Percentiles rank a stretch among this genome's conserved stretches.
Evolutionary conservation across 2,113 vertebrate genomes (phyloP).

Genomic region (Phycodurus eques): DNA sequence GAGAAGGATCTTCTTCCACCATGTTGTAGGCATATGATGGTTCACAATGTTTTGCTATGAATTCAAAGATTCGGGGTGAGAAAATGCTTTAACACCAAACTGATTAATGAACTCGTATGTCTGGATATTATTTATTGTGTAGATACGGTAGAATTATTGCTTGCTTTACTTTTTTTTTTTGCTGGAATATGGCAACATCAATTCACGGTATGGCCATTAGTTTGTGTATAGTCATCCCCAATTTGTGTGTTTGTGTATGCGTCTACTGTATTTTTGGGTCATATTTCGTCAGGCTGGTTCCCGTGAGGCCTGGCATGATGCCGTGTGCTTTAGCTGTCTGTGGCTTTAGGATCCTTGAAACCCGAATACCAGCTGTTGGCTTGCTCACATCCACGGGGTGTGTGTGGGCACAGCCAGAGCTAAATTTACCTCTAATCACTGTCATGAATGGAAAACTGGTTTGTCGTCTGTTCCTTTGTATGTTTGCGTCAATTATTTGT

Average conservation of each 20-base stretch:
- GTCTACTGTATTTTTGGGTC: conserved; percentile 4
- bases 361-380: conserved; percentile 62
- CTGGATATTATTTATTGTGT: background rate
- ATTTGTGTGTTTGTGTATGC: background rate
- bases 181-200: background rate
- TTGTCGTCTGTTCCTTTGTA: conserved; percentile 32
- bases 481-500: conserved; percentile 20
- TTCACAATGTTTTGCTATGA: background rate
- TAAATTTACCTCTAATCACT: conserved; percentile 66
- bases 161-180: background rate
- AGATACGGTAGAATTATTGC: no score
- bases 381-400: conserved; percentile 28
- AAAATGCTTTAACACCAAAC: background rate
- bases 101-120: background rate
- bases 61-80: background rate
- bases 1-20: no score
- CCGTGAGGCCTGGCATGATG: conserved; percentile 28
- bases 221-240: background rate
- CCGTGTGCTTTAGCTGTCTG: conserved; percentile 18
- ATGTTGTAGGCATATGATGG: background rate
- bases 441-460: conserved; percentile 52
- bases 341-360: conserved; percentile 24
- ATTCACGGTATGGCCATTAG: background rate
- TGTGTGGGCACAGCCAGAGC: conserved; percentile 39
- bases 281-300: conserved; percentile 23